Evolutionary conservation across 2,113 vertebrate genomes (phyloP).

Genomic region (Poeciliopsis retropinna): DNA sequence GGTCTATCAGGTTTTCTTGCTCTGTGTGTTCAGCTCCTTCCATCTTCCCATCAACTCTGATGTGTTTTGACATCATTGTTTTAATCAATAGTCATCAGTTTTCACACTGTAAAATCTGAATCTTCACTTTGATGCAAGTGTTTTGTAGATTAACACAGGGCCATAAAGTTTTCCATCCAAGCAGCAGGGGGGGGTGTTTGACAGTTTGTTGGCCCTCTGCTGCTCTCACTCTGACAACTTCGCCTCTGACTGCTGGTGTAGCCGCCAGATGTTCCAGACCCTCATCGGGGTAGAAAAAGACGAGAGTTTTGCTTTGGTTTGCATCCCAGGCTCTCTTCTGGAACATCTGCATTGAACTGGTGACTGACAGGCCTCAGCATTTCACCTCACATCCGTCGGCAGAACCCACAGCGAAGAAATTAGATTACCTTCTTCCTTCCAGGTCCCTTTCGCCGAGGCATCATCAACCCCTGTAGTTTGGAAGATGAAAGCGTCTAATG

Average conservation of each 20-base stretch:
- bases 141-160: not conserved
- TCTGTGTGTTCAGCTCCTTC: too few species aligned
- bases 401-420: constrained; percentile 21
- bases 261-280: not conserved
- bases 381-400: constrained; percentile 13
- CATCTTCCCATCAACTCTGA: too few species aligned
- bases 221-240: too few species aligned
- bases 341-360: not conserved
- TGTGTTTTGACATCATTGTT: not conserved
- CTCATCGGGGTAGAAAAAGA: not conserved
- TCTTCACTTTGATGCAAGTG: not conserved
- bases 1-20: too few species aligned
- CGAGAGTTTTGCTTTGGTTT: not conserved
- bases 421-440: constrained; percentile 4
- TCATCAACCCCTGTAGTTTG: constrained; percentile 50
- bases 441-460: constrained; percentile 37
- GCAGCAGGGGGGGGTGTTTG: not conserved
- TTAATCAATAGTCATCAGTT: not conserved
- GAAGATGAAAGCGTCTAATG: constrained; percentile 68
- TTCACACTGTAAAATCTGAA: not conserved
- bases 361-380: constrained; percentile 4
- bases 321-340: not conserved
- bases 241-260: not conserved
- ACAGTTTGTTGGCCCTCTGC: not conserved
- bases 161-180: not conserved